A percentile compares a stretch with the other conserved stretches of the same genome.
Evolutionary conservation across 2,797 vertebrate genomes (phyloP).

Genomic region (Chelmon rostratus): DNA sequence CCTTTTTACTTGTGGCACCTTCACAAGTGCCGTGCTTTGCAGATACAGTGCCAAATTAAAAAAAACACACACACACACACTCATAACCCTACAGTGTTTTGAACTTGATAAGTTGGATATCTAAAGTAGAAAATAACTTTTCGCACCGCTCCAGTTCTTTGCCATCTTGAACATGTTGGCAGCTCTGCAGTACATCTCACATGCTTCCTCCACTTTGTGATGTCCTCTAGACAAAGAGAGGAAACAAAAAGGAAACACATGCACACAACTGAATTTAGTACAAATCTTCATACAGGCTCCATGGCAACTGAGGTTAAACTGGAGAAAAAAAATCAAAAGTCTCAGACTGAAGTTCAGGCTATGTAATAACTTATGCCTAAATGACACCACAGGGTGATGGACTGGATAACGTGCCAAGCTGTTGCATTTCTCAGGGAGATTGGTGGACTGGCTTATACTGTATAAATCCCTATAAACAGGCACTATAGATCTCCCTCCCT

Average conservation of each 20-base stretch:
- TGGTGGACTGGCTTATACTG: too few relatives aligned
- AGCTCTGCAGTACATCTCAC: constrained; percentile 99
- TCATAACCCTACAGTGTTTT: constrained; percentile 19
- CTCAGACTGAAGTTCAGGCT: background rate
- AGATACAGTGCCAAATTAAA: constrained; percentile 27
- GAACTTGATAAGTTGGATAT: constrained; percentile 13
- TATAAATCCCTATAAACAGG: constrained; percentile 31
- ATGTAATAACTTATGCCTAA: background rate
- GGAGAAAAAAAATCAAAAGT: background rate
- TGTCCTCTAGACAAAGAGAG: constrained; percentile 88
- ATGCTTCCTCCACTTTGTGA: constrained; percentile 97
- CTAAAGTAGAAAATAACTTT: constrained; percentile 42
- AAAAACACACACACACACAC: background rate
- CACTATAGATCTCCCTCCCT: constrained; percentile 31
- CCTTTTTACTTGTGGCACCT: constrained; percentile 22
- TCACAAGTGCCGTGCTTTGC: constrained; percentile 42
- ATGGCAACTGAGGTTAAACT: background rate
- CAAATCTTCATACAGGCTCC: background rate
- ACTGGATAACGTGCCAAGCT: background rate
- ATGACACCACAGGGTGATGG: background rate
- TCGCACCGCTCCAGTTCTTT: constrained; percentile 98
- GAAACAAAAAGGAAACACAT: constrained; percentile 4
- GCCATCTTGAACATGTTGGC: constrained; percentile 99
- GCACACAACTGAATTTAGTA: background rate
- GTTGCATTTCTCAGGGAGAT: constrained; percentile 14